These are phyloP conservation scores for Luperina testacea DNA, from an alignment of 2,888 invertebrate genomes.

Conservation along the genomic window DNA sequence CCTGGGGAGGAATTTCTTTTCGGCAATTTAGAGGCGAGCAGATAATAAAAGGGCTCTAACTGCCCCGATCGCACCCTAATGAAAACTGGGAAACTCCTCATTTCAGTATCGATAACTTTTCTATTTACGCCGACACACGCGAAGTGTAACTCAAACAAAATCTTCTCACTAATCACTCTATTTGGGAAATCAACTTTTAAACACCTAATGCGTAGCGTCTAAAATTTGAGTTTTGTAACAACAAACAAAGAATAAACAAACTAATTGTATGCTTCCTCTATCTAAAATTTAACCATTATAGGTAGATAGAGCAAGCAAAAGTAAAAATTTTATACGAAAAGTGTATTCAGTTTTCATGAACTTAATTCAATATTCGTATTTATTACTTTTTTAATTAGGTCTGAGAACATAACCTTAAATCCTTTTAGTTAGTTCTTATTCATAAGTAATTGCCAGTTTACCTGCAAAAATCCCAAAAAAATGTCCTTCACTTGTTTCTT, in stretches of 20 bases:
- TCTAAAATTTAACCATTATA: not conserved
- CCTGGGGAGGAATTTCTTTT: constrained; percentile 88
- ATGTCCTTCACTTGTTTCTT: not conserved
- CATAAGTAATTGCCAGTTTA: not conserved
- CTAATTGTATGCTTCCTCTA: constrained; percentile 17
- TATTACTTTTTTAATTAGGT: not conserved
- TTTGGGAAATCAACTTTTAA: constrained; percentile 50
- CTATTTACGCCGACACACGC: constrained; percentile 76
- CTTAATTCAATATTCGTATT: not conserved
- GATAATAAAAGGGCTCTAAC: constrained; percentile 91
- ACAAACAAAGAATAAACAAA: constrained; percentile 45
- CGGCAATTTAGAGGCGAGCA: constrained; percentile 89
- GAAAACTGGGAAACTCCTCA: constrained; percentile 88
- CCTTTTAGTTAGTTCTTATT: not conserved
- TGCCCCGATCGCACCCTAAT: constrained; percentile 89
- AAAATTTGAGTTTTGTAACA: constrained; percentile 49
- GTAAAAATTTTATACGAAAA: not conserved
- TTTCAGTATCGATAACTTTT: constrained; percentile 87
- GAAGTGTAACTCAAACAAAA: constrained; percentile 67
- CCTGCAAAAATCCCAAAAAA: not conserved
- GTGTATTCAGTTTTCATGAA: not conserved
- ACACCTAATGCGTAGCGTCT: constrained; percentile 51
- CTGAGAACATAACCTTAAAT: not conserved
- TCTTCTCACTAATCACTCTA: constrained; percentile 72
- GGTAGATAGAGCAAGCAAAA: not conserved